Base-by-base conservation (phyloP, 2,113 vertebrate genomes). In the Pseudorasbora parva region DNA sequence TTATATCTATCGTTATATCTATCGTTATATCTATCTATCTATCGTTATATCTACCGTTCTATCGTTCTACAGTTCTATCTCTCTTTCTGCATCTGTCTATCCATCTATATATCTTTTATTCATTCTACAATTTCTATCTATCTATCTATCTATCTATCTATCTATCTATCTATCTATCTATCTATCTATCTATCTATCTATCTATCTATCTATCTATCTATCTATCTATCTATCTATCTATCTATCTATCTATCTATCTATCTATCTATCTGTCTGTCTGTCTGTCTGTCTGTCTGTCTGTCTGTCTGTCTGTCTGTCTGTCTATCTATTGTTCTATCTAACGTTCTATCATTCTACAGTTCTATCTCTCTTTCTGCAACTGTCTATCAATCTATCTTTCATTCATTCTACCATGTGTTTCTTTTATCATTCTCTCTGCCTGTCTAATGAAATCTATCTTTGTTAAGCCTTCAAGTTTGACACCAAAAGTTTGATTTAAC, bases 61-160 rank as follows among this genome's bases (percentile, higher is more conserved):
- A 9, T 69, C 37, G 21, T 5, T 69, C 37, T 69, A 5, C n/a
- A n/a, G n/a, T n/a, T 68, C 64, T 69, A 8, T 41, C 33, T 69
- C 1, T 69, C 66, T 37, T 1, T 69, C 33, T 69, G 5, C 4
- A 1, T 64, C 30, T 66, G 0, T 66, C 23, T 11, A 2, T 33
- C 12, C 3, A 0, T 17, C 14, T 3, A 1, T 33, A 15, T 23
- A 4, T 41, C 17, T 41, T 0, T n/a, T n/a, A n/a, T n/a, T n/a
- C n/a, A n/a, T n/a, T n/a, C n/a, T n/a, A n/a, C n/a, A n/a, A n/a
- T n/a, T n/a, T 41, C 5, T 4, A 0, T 43, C 10, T 12, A 0
- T 43, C 17, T 10, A 1, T 43, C 66, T 3, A 2, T 43, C 8
- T 66, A 8, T 66, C 27, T 8, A 2, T 66, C 60, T 62, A 30